Conservation (phyloP, 2,113 vertebrate species). For the Hypanus sabinus region DNA sequence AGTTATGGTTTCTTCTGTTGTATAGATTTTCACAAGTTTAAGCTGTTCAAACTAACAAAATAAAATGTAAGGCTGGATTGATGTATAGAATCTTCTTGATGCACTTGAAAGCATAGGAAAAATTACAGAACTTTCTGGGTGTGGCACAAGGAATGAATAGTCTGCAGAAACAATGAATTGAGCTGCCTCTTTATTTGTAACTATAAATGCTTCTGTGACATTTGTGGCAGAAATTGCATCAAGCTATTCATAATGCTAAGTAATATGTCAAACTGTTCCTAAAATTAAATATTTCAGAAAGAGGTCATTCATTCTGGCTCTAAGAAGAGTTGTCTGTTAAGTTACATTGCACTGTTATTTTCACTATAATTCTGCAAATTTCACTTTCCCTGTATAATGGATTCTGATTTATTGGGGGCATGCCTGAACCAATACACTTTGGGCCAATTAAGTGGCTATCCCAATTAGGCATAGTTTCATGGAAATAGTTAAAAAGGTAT, state of each 20-base stretch:
- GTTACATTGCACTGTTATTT: neutral
- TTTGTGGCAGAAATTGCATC: neutral
- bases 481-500: too few relatives aligned
- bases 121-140: neutral
- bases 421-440: too few relatives aligned
- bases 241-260: neutral
- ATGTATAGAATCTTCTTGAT: neutral
- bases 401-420: too few relatives aligned
- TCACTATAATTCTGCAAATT: neutral
- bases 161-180: neutral
- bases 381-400: neutral
- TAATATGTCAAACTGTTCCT: neutral
- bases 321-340: neutral
- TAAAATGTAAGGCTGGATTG: neutral
- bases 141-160: neutral
- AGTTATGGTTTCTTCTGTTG: too few relatives aligned
- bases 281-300: neutral
- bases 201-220: neutral
- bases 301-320: neutral
- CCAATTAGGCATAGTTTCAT: too few relatives aligned
- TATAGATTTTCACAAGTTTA: neutral
- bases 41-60: neutral
- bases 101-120: neutral
- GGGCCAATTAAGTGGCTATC: too few relatives aligned
- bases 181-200: neutral